A percentile compares a stretch with the other conserved stretches of the same genome.
phyloP scores from a whole-genome alignment of 2,888 invertebrate genomes.

The Harpagoxenus sublaevis region DNA sequence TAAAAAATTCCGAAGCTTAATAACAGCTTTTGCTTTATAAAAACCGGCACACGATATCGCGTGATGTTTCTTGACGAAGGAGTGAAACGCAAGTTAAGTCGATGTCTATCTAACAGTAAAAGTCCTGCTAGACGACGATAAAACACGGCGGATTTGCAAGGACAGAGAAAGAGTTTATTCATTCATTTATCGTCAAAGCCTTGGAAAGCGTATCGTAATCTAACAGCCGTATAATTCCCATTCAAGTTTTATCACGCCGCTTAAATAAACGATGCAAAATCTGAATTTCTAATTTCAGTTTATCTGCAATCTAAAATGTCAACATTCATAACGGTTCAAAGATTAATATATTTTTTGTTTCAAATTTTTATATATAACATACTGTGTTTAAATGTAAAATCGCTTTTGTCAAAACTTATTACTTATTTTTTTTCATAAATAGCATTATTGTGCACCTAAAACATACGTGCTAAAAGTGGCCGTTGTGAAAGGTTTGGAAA shows the following conservation, averaged over 20 bases:
- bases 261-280: constrained; percentile 7
- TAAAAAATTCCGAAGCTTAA: constrained; percentile 37
- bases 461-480: background rate
- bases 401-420: background rate
- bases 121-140: constrained; percentile 78
- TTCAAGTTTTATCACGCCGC: background rate
- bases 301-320: background rate
- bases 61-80: constrained; percentile 36
- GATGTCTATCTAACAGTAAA: constrained; percentile 77
- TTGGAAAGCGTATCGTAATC: constrained; percentile 22
- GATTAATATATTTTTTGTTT: background rate
- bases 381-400: background rate
- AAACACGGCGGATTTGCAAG: constrained; percentile 50
- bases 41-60: constrained; percentile 47
- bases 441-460: background rate
- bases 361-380: background rate
- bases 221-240: constrained; percentile 8
- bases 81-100: constrained; percentile 31
- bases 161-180: constrained; percentile 33
- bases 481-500: background rate
- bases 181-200: constrained; percentile 26
- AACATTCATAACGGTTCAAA: background rate
- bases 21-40: constrained; percentile 28
- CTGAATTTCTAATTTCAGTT: background rate
- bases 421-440: background rate